These are phyloP conservation scores for Yasuhikotakia modesta DNA, from an alignment of 2,797 vertebrate genomes.

Conservation along the genomic window DNA sequence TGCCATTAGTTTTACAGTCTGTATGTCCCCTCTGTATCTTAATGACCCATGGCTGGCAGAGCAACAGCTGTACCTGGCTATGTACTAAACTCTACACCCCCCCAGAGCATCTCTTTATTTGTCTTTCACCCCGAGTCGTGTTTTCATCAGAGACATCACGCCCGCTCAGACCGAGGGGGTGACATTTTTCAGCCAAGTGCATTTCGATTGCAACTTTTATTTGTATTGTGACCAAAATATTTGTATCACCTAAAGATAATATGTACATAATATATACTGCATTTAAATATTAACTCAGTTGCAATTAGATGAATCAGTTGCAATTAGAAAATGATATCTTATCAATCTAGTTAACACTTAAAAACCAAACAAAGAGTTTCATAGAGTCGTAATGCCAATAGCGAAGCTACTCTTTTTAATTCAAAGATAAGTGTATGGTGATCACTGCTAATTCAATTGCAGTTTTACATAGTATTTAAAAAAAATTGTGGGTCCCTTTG, in stretches of 20 bases:
- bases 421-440: neutral
- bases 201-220: neutral
- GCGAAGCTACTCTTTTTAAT: too few relatives aligned
- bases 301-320: too few relatives aligned
- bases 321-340: neutral
- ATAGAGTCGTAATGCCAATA: neutral
- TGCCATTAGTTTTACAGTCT: constrained; percentile 71
- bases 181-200: neutral
- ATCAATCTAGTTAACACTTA: neutral
- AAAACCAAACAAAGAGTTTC: neutral
- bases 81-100: constrained; percentile 49
- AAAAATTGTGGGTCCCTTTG: neutral
- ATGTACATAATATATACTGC: neutral
- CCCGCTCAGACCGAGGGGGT: constrained; percentile 6
- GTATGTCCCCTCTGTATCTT: constrained; percentile 68
- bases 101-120: constrained; percentile 33
- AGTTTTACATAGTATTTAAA: neutral
- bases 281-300: too few relatives aligned
- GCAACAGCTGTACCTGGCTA: constrained; percentile 62
- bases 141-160: constrained; percentile 22
- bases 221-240: neutral
- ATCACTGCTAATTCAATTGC: neutral
- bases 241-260: neutral
- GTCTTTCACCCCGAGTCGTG: constrained; percentile 29
- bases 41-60: constrained; percentile 66